Evolutionary conservation across 2,888 invertebrate genomes (phyloP), one percentile per base, ranked within the genome.

Genomic region (Cantharis lateralis): DNA sequence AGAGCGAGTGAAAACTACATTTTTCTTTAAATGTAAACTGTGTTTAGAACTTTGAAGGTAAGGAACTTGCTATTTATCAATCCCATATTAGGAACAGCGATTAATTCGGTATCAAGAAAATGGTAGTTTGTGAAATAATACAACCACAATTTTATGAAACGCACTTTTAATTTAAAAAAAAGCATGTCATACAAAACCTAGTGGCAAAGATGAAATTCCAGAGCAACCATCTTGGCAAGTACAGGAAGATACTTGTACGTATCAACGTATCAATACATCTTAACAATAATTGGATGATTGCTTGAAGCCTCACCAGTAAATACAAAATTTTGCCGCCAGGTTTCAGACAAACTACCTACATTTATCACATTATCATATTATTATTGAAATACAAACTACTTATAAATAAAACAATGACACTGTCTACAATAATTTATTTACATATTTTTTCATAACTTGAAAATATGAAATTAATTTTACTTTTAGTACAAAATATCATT

Each of bases 291-390:
- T n/a, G n/a, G 48, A 48, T 48, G 48, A n/a, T 48, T 48, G 48
- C 48, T n/a, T 48, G 48, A n/a, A 48, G 48, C 48, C 48, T 48
- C 48, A 48, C n/a, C 48, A 9, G 48, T 48, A 48, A 48, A 48
- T 48, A n/a, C 48, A 48, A 48, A 48, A n/a, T 48, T 48, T 48
- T 48, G 48, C 48, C 48, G 48, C 48, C 7, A 48, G 48, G 48
- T 48, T 48, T 48, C n/a, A 5, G n/a, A n/a, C 48, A 48, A 48
- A 48, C 48, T 66, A 20, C 18, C 62, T 68, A 48, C 48, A 68
- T 28, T 73, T 73, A 73, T 73, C 73, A 73, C 73, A 73, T 68
- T 68, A 72, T 73, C 73, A 66, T 18, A 9, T 24, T 24, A 9
- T 24, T 24, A 7, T 69, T 69, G 18, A 20, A 66, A 66, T 66